A percentile compares a stretch with the other conserved stretches of the same genome.
phyloP scores from a whole-genome alignment of 2,113 vertebrate species.

The Columba livia region DNA sequence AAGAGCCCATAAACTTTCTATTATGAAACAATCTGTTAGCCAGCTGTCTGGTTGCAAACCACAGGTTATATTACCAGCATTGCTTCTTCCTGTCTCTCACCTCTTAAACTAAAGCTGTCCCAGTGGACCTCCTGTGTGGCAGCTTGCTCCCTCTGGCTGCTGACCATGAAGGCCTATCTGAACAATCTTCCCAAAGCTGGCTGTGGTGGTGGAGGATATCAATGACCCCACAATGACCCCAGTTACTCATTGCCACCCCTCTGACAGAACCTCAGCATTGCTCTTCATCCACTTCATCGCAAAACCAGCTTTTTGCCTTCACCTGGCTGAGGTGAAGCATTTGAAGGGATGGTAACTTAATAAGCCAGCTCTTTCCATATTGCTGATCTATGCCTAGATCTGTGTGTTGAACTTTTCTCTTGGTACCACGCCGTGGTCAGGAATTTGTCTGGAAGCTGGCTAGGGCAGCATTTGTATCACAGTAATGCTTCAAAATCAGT shows the following conservation, averaged over 20 bases:
- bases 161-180: neutral
- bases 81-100: slow-evolving; percentile 50
- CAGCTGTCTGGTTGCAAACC: slow-evolving; percentile 60
- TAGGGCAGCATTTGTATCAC: neutral
- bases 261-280: neutral
- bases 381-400: neutral
- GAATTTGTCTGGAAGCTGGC: neutral
- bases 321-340: neutral
- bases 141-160: neutral
- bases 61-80: slow-evolving; percentile 26
- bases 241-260: neutral
- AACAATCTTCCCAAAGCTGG: neutral
- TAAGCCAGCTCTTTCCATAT: neutral
- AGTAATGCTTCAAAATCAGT: neutral
- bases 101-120: slow-evolving; percentile 31
- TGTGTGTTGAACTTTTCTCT: neutral
- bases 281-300: neutral
- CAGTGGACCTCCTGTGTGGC: slow-evolving; percentile 13
- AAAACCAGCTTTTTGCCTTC: neutral
- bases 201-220: neutral
- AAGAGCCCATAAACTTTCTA: slow-evolving; percentile 49
- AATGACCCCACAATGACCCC: neutral
- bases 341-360: neutral
- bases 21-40: slow-evolving; percentile 55
- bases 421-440: neutral